phyloP scores from a whole-genome alignment of 2,888 invertebrate genomes.

The Diaperis boleti region DNA sequence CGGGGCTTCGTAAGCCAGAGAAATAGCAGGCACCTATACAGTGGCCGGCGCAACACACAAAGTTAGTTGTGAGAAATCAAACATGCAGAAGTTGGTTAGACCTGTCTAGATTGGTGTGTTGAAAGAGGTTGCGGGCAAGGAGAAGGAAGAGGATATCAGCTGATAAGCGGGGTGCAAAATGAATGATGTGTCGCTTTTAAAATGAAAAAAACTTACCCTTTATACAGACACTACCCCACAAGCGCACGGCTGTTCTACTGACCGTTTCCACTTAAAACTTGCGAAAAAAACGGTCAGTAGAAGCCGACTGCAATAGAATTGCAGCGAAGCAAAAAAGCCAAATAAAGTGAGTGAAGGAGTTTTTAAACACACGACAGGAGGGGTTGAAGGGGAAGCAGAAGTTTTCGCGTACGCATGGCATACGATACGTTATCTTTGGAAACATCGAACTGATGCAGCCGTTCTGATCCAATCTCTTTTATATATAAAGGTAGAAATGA shows the following conservation, averaged over 20 bases:
- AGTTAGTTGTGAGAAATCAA: constrained; percentile 58
- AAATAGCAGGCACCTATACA: constrained; percentile 97
- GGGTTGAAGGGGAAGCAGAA: constrained; percentile 53
- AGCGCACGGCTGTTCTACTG: neutral
- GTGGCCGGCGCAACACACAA: constrained; percentile 74
- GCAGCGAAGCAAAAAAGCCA: constrained; percentile 35
- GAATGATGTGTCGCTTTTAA: constrained; percentile 50
- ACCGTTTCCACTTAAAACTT: neutral
- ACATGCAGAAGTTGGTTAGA: constrained; percentile 59
- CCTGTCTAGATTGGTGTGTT: constrained; percentile 49
- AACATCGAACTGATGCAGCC: constrained; percentile 36
- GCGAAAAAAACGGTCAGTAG: constrained; percentile 1
- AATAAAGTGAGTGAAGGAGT: constrained; percentile 20
- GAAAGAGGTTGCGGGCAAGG: constrained; percentile 34
- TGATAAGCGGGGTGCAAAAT: constrained; percentile 56
- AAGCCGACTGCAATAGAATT: neutral
- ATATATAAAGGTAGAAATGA: constrained; percentile 29
- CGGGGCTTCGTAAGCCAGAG: constrained; percentile 98
- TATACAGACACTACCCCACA: constrained; percentile 32
- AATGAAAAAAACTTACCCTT: constrained; percentile 45
- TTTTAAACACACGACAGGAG: constrained; percentile 20
- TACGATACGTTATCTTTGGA: constrained; percentile 42
- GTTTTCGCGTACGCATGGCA: constrained; percentile 49
- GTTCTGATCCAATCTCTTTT: constrained; percentile 25
- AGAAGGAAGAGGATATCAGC: constrained; percentile 33